These are phyloP conservation scores for Halictus ligatus DNA, from an alignment of 2,888 invertebrate species.

Conservation along the genomic window DNA sequence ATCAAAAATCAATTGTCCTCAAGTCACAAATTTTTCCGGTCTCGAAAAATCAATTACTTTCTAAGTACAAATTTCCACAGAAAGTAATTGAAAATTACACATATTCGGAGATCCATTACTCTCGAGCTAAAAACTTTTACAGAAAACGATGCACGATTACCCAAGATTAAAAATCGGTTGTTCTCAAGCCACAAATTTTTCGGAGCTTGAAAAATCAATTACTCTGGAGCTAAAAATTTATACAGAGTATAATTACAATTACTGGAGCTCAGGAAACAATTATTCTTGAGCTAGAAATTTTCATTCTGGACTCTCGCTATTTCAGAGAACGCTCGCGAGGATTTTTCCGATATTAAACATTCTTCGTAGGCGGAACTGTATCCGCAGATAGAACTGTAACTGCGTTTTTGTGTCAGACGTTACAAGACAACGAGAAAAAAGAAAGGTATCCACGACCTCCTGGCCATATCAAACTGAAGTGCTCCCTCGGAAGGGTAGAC, in stretches of 20 bases:
- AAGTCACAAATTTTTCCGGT: no score
- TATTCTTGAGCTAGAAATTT: neutral
- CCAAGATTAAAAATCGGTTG: no score
- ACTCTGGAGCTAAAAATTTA: neutral
- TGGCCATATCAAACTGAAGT: slow-evolving; percentile 8
- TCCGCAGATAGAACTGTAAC: neutral
- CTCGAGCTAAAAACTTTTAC: no score
- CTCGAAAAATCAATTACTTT: no score
- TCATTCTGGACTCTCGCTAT: neutral
- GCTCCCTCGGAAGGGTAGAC: neutral
- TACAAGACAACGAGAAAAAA: neutral
- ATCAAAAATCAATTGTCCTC: no score
- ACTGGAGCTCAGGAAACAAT: neutral
- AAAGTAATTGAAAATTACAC: no score
- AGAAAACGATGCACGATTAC: no score
- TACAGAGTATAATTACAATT: neutral
- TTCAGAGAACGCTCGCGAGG: neutral
- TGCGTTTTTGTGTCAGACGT: slow-evolving; percentile 1
- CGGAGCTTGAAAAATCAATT: neutral
- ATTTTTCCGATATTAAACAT: neutral
- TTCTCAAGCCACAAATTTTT: no score
- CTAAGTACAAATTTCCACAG: no score
- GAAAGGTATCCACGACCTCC: neutral
- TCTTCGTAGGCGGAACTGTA: neutral
- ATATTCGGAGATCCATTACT: no score